Conservation (phyloP, 2,888 invertebrate species). For the Nudaria mundana region DNA sequence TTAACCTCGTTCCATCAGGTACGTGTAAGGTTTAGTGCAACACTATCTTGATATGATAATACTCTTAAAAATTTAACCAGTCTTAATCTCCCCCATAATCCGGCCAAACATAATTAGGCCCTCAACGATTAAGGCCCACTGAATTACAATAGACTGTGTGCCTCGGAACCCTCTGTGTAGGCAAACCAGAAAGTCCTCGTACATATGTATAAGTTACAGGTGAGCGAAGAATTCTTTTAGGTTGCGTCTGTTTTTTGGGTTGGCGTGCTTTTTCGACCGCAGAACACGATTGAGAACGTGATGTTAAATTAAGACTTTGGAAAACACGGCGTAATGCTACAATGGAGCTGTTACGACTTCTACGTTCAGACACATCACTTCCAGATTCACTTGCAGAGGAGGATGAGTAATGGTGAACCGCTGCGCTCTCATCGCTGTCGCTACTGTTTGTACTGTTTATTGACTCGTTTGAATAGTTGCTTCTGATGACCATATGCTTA, state of each 20-base stretch:
- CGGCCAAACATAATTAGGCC: slow-evolving; percentile 26
- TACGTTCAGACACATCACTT: slow-evolving; percentile 81
- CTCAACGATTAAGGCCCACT: slow-evolving; percentile 67
- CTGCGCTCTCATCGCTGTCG: slow-evolving; percentile 65
- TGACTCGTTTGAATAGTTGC: slow-evolving; percentile 61
- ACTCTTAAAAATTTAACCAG: slow-evolving; percentile 53
- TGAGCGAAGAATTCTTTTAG: slow-evolving; percentile 88
- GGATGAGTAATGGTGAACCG: slow-evolving; percentile 69
- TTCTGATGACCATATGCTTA: slow-evolving; percentile 81
- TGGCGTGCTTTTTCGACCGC: slow-evolving; percentile 69
- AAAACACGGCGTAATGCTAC: slow-evolving; percentile 87
- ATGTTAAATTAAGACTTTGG: slow-evolving; percentile 84
- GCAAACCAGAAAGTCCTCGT: slow-evolving; percentile 89
- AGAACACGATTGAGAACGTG: slow-evolving; percentile 84
- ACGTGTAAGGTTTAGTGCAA: slow-evolving; percentile 43
- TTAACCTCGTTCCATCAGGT: slow-evolving; percentile 39
- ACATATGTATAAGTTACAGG: slow-evolving; percentile 91
- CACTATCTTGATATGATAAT: slow-evolving; percentile 70
- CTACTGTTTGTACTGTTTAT: slow-evolving; percentile 71
- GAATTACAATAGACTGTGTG: slow-evolving; percentile 61
- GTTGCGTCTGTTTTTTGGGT: slow-evolving; percentile 82
- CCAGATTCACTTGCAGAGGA: slow-evolving; percentile 83
- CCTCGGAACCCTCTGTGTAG: slow-evolving; percentile 89
- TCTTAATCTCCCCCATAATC: slow-evolving; percentile 62
- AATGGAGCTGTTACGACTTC: slow-evolving; percentile 75